phyloP scores from a whole-genome alignment of 1,140 invertebrate genomes.

The Copidosoma floridanum region DNA sequence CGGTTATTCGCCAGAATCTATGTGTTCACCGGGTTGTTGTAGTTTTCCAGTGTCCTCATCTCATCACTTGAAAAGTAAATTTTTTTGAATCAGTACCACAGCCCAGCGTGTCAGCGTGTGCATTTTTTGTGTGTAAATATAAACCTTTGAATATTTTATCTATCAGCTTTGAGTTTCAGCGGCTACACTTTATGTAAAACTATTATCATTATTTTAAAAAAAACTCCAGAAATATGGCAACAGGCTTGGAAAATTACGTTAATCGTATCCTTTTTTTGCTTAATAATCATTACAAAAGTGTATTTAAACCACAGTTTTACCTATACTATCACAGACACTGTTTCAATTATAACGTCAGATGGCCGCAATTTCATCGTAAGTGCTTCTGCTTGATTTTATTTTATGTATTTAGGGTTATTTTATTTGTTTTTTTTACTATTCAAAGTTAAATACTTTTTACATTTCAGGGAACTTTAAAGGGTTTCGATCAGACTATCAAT shows the following conservation, averaged over 20 bases:
- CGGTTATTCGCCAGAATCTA: too few species aligned
- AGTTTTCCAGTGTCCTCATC: too few species aligned
- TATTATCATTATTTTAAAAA: too few species aligned
- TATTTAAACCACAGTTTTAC: slow-evolving; percentile 21
- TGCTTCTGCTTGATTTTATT: slow-evolving; percentile 28
- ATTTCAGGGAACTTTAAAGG: slow-evolving; percentile 76
- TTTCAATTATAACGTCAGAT: slow-evolving; percentile 92
- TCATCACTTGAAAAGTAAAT: too few species aligned
- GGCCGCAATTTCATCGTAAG: slow-evolving; percentile 93
- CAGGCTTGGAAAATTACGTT: slow-evolving; percentile 80
- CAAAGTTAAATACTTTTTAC: slow-evolving; percentile 18
- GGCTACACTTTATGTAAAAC: too few species aligned
- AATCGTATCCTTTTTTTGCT: slow-evolving; percentile 72
- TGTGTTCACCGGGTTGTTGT: too few species aligned
- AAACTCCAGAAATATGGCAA: slow-evolving; percentile 63
- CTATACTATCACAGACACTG: slow-evolving; percentile 69
- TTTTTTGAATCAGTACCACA: too few species aligned
- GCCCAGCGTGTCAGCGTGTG: too few species aligned
- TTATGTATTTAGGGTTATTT: not conserved
- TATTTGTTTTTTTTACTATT: not conserved
- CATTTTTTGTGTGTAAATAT: too few species aligned
- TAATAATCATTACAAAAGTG: slow-evolving; percentile 20
- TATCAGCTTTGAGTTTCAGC: too few species aligned
- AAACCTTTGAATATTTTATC: too few species aligned
- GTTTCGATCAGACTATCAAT: slow-evolving; percentile 98